Evolutionary conservation across 2,888 invertebrate species (phyloP), one percentile per base, ranked within the genome.

Genomic region (Rugalucina vietnamica): DNA sequence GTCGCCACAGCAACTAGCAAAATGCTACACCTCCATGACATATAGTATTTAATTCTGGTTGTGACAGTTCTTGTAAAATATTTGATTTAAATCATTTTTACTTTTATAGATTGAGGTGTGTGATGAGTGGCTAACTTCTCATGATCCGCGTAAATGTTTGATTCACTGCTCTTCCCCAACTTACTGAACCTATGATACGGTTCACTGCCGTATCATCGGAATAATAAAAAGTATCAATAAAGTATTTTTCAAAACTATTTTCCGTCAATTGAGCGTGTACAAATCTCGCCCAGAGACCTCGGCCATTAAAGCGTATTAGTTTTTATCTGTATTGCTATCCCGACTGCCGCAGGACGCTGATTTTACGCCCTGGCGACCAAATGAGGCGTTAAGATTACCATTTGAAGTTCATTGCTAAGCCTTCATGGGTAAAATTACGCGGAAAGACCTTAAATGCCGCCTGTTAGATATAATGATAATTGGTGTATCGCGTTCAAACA

Each of bases 301-400:
- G 1, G 65, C 34, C 65, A 65, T 65, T 65, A 65, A 54, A 5
- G 65, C 65, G 65, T 12, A 65, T 65, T 65, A 65, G 32, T 65
- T 32, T n/a, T 32, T 65, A 65, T 65, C 65, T n/a, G 65, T 65
- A 65, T 65, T 18, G 65, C 65, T 18, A 65, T 81, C 77, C 69
- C 71, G 77, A 71, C 75, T 75, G 76, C 70, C 69, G 60, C 39
- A 29, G 27, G 50, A 50, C 60, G 71, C 81, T 79, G 69, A 85
- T 87, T 87, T 84, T 78, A 83, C 75, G 85, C 85, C 84, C 85
- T 85, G 82, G 81, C 82, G 76, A 82, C 57, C 34, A 87, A 87
- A 87, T 82, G 87, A 87, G 85, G 87, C 87, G 85, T 85, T 76
- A 87, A 87, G 87, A 85, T 84, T 81, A 83, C 85, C 87, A 84